A percentile compares a stretch with the other conserved stretches of the same genome.
These are phyloP conservation scores for Tachyglossus aculeatus DNA, from an alignment of 2,797 vertebrate species.

Conservation along the genomic window DNA sequence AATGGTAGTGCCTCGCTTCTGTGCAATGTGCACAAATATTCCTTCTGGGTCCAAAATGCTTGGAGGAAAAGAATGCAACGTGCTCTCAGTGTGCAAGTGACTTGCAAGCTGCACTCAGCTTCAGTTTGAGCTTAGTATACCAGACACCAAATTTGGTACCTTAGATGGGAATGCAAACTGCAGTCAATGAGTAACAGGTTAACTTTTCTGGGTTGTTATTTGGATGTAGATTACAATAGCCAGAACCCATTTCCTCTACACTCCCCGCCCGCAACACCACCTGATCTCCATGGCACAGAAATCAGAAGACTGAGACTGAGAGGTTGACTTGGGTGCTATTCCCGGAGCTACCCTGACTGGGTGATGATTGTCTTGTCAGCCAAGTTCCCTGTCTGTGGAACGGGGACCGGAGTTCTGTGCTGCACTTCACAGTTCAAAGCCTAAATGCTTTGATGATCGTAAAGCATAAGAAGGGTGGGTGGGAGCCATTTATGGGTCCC, in stretches of 20 bases:
- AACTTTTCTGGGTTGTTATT: slow-evolving; percentile 46
- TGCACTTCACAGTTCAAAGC: neutral
- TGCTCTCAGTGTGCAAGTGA: slow-evolving; percentile 22
- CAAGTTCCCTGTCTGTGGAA: neutral
- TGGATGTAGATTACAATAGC: slow-evolving; percentile 19
- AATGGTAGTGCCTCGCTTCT: neutral
- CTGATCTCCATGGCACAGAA: neutral
- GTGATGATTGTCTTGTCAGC: neutral
- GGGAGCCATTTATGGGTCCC: no score
- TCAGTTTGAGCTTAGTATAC: slow-evolving; percentile 43
- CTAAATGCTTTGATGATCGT: neutral
- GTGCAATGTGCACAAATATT: neutral
- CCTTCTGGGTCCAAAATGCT: slow-evolving; percentile 7
- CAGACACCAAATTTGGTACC: slow-evolving; percentile 22
- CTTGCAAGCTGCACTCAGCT: slow-evolving; percentile 34
- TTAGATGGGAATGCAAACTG: slow-evolving; percentile 29
- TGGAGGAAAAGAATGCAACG: slow-evolving; percentile 31
- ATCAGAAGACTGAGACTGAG: neutral
- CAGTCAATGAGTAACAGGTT: slow-evolving; percentile 55
- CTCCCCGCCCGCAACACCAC: slow-evolving; percentile 3
- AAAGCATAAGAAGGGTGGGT: neutral
- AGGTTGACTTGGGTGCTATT: neutral
- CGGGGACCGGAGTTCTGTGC: neutral
- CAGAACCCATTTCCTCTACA: slow-evolving; percentile 33
- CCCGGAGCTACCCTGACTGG: neutral